A percentile compares a stretch with the other conserved stretches of the same genome.
Conservation (phyloP, 2,888 invertebrate species). For the Pocota personata region DNA sequence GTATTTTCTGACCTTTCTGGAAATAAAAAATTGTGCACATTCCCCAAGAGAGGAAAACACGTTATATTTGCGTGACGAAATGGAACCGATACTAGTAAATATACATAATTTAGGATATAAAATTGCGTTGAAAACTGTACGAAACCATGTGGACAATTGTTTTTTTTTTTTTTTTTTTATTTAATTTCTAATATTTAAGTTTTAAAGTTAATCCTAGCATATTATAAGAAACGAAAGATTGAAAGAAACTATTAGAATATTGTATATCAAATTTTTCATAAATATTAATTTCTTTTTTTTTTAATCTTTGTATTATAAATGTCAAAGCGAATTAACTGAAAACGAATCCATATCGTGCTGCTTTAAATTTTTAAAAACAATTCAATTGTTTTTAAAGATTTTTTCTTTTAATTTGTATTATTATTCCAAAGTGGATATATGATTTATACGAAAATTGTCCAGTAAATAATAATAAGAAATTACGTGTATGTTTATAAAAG, state of each 20-base stretch:
- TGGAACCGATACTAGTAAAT: conserved; percentile 26
- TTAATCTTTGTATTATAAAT: conserved; percentile 11
- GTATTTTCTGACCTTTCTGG: conserved; percentile 21
- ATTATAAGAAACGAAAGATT: conserved; percentile 29
- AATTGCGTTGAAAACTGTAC: conserved; percentile 7
- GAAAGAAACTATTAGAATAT: conserved; percentile 50
- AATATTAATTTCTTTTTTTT: conserved; percentile 17
- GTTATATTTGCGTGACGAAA: conserved; percentile 20
- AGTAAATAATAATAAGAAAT: conserved; percentile 56
- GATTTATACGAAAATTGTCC: conserved; percentile 38
- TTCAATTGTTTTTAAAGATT: conserved; percentile 7
- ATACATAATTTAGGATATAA: not conserved
- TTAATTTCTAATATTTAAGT: conserved; percentile 43
- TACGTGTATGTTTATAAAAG: conserved; percentile 28
- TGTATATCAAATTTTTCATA: conserved; percentile 22
- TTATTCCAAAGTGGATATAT: conserved; percentile 60
- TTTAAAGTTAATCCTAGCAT: conserved; percentile 30
- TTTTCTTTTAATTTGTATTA: conserved; percentile 50
- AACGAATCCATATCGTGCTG: conserved; percentile 37
- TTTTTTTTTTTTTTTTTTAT: conserved; percentile 30
- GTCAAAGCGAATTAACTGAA: conserved; percentile 31
- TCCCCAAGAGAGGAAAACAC: conserved; percentile 23
- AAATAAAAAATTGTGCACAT: conserved; percentile 40
- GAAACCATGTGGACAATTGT: conserved; percentile 20
- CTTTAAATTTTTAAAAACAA: conserved; percentile 33